Evolutionary conservation across 2,797 vertebrate species (phyloP).

Genomic region (Phaenicophaeus curvirostris): DNA sequence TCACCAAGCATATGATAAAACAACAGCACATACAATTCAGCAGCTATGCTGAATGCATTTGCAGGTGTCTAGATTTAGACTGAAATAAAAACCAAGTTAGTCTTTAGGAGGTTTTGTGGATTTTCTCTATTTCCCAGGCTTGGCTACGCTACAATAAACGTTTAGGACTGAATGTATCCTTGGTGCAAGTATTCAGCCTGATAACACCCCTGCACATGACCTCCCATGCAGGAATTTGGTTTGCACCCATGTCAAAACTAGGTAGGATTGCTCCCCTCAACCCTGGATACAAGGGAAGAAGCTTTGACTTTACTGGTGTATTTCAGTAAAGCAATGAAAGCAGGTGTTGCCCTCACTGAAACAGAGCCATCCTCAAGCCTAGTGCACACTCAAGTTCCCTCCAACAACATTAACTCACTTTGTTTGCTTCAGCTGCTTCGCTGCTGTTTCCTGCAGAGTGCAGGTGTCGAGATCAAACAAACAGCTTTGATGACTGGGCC

Average conservation of each 20-base stretch:
- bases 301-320: neutral
- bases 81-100: rapidly evolving
- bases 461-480: constrained; percentile 72
- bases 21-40: neutral
- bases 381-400: neutral
- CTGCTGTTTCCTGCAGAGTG: constrained; percentile 44
- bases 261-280: neutral
- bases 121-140: neutral
- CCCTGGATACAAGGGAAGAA: neutral
- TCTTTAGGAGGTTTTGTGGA: neutral
- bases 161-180: neutral
- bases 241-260: neutral
- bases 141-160: neutral
- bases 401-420: neutral
- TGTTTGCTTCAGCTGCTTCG: constrained; percentile 50
- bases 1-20: neutral
- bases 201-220: rapidly evolving
- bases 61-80: neutral
- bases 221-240: neutral
- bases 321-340: neutral
- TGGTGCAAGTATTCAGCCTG: neutral
- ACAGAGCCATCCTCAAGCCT: neutral
- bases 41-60: neutral
- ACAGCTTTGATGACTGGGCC: neutral
- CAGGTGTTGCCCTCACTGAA: neutral